A percentile compares a stretch with the other conserved stretches of the same genome.
Conservation (phyloP, 2,113 vertebrate species). For the Numenius arquata region DNA sequence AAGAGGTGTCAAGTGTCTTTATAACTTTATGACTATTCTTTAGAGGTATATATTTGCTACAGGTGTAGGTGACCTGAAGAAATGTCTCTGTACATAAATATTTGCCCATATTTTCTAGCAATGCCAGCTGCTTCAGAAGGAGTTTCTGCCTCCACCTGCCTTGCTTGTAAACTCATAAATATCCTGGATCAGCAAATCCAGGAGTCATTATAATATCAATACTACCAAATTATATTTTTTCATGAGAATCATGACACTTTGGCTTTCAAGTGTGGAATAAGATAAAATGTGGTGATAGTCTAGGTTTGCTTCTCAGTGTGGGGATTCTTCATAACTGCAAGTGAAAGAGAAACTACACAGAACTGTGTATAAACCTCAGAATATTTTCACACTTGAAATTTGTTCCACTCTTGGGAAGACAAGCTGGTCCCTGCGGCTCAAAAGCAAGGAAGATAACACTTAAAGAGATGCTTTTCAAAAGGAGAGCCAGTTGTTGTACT, state of each 20-base stretch:
- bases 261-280: background rate
- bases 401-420: background rate
- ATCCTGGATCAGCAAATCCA: background rate
- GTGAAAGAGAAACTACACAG: background rate
- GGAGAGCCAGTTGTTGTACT: background rate
- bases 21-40: background rate
- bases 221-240: background rate
- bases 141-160: background rate
- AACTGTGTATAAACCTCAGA: background rate
- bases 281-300: background rate
- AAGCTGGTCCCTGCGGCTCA: background rate
- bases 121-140: background rate
- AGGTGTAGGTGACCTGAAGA: background rate
- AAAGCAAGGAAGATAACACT: background rate
- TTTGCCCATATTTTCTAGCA: background rate
- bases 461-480: background rate
- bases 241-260: background rate
- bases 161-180: background rate
- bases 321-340: background rate
- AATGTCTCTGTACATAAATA: background rate
- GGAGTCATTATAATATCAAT: background rate
- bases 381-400: background rate
- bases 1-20: background rate
- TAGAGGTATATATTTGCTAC: background rate
- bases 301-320: background rate